Evolutionary conservation across 2,113 vertebrate species (phyloP).

Genomic region (Nothocercus julius): DNA sequence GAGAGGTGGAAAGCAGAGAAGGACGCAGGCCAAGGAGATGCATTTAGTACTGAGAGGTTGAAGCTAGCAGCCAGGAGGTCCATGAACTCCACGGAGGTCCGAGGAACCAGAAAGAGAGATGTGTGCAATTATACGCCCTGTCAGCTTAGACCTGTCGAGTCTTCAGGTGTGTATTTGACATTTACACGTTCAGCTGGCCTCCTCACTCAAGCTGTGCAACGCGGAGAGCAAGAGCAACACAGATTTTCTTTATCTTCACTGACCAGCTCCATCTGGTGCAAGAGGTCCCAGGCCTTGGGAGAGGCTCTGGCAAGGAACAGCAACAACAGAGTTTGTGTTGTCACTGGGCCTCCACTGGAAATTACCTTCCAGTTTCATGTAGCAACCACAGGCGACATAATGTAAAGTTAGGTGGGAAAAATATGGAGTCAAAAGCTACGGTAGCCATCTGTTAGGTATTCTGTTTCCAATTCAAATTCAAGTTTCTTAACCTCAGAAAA

Average conservation of each 20-base stretch:
- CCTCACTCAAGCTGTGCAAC: not conserved
- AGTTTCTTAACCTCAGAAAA: not conserved
- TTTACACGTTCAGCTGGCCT: not conserved
- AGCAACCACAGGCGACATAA: not conserved
- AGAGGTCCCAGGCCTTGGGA: not conserved
- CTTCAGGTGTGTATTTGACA: not conserved
- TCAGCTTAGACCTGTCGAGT: not conserved
- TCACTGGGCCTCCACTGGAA: fast-evolving
- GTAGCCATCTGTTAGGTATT: not conserved
- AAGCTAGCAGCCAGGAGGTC: not conserved
- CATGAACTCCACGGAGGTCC: not conserved
- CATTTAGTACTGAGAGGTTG: not conserved
- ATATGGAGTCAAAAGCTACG: not conserved
- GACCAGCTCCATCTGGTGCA: not conserved
- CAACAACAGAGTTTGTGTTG: not conserved
- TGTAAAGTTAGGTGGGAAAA: not conserved
- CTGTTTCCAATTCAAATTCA: not conserved
- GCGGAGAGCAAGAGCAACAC: not conserved
- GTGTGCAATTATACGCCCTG: not conserved
- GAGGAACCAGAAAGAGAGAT: not conserved
- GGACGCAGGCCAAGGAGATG: not conserved
- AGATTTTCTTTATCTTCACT: not conserved
- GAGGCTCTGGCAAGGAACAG: not conserved
- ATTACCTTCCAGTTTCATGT: not conserved
- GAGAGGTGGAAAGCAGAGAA: not conserved